Evolutionary conservation across 2,888 invertebrate genomes (phyloP), one percentile per base, ranked within the genome.

Genomic region (Caenorhabditis panamensis): DNA sequence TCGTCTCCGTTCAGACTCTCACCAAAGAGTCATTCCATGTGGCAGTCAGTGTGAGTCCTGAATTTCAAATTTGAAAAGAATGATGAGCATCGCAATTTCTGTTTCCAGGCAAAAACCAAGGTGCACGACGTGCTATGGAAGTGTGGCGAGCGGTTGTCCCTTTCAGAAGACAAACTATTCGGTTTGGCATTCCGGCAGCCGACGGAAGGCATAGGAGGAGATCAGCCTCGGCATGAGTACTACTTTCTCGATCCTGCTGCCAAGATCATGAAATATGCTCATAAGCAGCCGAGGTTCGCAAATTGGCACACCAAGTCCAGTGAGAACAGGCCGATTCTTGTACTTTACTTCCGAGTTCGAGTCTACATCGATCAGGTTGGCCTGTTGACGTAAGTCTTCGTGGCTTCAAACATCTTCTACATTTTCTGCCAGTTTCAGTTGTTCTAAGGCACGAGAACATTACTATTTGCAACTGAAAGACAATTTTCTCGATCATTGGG

Each of bases 401-500:
- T 41, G 5, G 49, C 8, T 28, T 69, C 31, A 11, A 20, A 8
- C 6, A 6, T 8, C n/a, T 44, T 63, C 28, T 6, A 13, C 3
- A n/a, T n/a, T n/a, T n/a, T n/a, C n/a, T n/a, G n/a, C n/a, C n/a
- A n/a, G n/a, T 77, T 88, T 78, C 81, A 94, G 94, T 92, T 96
- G 97, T 93, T 96, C 96, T 91, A 94, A 95, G 88, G 95, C 96
- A 68, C 94, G 96, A 78, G 95, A 96, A 92, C 95, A 96, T 91
- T 98, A 97, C 92, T 98, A 96, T 93, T 93, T 96, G 89, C 97
- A 98, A 93, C 93, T 98, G 91, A 95, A 96, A 84, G 94, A 95
- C 92, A 98, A 98, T 93, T 93, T 94, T 76, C 92, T 94, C 78
- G 92, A 91, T 84, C 92, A 92, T 82, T 89, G 89, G 89, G 83